Evolutionary conservation across 1,140 invertebrate species (phyloP).

Genomic region (Delia radicum): DNA sequence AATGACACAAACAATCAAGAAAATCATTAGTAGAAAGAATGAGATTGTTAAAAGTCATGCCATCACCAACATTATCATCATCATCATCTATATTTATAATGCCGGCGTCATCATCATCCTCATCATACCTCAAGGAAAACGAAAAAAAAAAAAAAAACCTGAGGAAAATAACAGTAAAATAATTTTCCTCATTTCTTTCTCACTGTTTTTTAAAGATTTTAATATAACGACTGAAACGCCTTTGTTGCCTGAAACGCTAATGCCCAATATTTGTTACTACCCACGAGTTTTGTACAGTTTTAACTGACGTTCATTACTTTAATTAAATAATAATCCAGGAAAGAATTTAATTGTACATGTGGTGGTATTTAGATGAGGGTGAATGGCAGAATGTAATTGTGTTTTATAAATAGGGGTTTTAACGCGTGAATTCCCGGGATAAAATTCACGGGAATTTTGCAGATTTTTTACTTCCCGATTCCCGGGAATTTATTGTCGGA

Average conservation of each 20-base stretch:
- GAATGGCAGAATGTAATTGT: background rate
- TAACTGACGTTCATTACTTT: conserved; percentile 15
- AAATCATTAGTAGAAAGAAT: conserved; percentile 3
- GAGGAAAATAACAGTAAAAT: too few species aligned
- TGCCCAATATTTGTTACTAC: conserved; percentile 2
- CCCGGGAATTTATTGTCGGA: too few species aligned
- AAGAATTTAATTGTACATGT: conserved; percentile 5
- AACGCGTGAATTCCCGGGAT: too few species aligned
- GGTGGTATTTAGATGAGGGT: background rate
- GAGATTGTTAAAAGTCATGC: conserved; percentile 19
- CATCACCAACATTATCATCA: background rate
- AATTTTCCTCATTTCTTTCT: background rate
- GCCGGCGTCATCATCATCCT: background rate
- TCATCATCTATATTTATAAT: background rate
- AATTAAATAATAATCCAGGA: conserved; percentile 18
- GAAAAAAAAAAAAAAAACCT: too few species aligned
- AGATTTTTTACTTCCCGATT: too few species aligned
- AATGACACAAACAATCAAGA: conserved; percentile 9
- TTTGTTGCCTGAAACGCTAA: background rate
- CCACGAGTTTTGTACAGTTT: background rate
- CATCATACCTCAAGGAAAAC: too few species aligned
- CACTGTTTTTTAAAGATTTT: background rate
- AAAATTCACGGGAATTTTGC: too few species aligned
- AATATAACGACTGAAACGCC: background rate
- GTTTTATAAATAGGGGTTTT: too few species aligned